Evolutionary conservation across 2,888 invertebrate species (phyloP).

Genomic region (Himalopsyche tibetana): DNA sequence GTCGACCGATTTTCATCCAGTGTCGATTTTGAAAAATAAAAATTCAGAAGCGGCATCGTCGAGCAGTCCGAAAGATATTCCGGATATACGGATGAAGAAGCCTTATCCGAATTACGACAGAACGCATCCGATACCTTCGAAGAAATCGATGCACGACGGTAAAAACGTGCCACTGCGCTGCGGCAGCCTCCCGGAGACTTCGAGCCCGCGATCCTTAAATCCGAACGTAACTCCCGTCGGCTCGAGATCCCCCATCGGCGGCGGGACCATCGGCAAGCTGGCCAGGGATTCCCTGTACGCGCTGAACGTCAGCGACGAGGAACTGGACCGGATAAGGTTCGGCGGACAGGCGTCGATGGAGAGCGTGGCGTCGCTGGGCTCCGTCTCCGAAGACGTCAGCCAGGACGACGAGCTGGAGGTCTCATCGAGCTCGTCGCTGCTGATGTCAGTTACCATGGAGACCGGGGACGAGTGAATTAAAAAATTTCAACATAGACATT

Average conservation of each 20-base stretch:
- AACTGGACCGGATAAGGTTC: constrained; percentile 71
- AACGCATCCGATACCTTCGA: constrained; percentile 69
- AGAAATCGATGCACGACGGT: constrained; percentile 44
- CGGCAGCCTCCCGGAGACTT: constrained; percentile 67
- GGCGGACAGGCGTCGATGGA: constrained; percentile 73
- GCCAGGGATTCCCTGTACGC: constrained; percentile 74
- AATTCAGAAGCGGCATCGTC: not conserved
- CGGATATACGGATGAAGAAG: constrained; percentile 67
- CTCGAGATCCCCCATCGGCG: constrained; percentile 68
- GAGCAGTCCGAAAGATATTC: constrained; percentile 73
- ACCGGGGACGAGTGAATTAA: constrained; percentile 2
- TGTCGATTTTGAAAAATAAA: constrained; percentile 62
- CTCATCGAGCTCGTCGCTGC: constrained; percentile 1
- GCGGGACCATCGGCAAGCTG: constrained; percentile 74
- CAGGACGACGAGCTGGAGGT: constrained; percentile 5
- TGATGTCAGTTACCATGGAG: constrained; percentile 31
- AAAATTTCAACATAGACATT: too few species aligned
- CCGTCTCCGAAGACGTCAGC: constrained; percentile 72
- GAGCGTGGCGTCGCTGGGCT: constrained; percentile 73
- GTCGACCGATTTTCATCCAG: constrained; percentile 49
- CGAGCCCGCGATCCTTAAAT: constrained; percentile 70
- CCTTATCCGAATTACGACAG: constrained; percentile 66
- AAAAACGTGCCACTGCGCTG: constrained; percentile 57
- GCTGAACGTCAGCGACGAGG: constrained; percentile 75
- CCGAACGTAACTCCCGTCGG: constrained; percentile 75